Base-by-base conservation (phyloP, 2,888 invertebrate genomes). In the Tridacna gigas region DNA sequence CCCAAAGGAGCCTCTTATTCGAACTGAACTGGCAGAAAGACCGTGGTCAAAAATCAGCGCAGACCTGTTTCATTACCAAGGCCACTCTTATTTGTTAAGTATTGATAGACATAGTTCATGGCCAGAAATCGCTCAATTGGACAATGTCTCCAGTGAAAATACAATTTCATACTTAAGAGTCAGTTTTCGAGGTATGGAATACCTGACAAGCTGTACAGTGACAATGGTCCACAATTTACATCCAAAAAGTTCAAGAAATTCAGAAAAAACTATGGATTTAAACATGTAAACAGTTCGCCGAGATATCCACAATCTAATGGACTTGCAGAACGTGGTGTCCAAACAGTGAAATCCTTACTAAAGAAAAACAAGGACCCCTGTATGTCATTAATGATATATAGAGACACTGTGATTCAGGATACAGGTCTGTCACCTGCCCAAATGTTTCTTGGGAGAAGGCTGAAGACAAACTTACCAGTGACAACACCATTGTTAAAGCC, bases 291-390 rank as follows among this genome's bases (percentile, higher is more conserved):
- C 20, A 84, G 81, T 26, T 81, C 79, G 25, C 86, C 84, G 11
- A 22, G 25, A 15, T 86, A 86, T 65, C 83, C 85, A 18, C 79
- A 89, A 66, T 77, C 80, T 13, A 90, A 89, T 66, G 83, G 88
- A 9, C 80, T 89, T 2, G 88, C 87, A 13, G 90, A 86, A 45
- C 73, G 47, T 28, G 75, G 81, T 13, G 88, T 90, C 0, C 83
- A 89, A 73, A 89, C 78, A 0, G 77, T 86, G 0, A 90, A 90
- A 66, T 20, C 63, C 5, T 37, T 90, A 0, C 63, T 89, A 22
- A 76, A 18, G 13, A 89, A 86, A 48, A 61, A 80, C 3, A 80
- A 77, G 28, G 18, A 22, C 12, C 15, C 56, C 3, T 61, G 78
- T 28, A 67, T 63, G 77, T 67, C 82, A 45, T 51, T 85, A 25